A percentile compares a stretch with the other conserved stretches of the same genome.
phyloP scores from a whole-genome alignment of 2,888 invertebrate genomes.

The Spisula solida region DNA sequence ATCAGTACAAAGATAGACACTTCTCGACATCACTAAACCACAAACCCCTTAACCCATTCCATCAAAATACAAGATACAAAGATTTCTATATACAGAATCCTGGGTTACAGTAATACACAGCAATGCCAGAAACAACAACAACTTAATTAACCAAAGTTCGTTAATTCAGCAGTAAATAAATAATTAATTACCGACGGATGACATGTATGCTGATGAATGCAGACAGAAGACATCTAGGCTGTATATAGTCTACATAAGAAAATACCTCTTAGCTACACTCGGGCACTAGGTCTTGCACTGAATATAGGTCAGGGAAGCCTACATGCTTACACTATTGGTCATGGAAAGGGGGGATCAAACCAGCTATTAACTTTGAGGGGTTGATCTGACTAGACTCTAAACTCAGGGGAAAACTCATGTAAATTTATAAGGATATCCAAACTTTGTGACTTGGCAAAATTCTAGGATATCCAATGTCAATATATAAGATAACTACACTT shows the following conservation, averaged over 20 bases:
- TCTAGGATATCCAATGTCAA: too few relatives aligned
- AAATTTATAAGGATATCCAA: too few relatives aligned
- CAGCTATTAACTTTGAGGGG: too few relatives aligned
- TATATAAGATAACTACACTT: too few relatives aligned
- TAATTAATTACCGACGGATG: conserved; percentile 12
- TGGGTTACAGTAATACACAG: not conserved
- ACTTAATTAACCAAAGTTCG: not conserved
- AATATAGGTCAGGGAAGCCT: too few relatives aligned
- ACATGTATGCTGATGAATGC: not conserved
- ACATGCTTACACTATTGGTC: too few relatives aligned
- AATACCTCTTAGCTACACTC: not conserved
- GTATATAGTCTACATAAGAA: not conserved
- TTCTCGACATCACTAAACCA: not conserved
- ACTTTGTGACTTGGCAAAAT: too few relatives aligned
- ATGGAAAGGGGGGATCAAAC: too few relatives aligned
- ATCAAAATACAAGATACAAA: not conserved
- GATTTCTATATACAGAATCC: not conserved
- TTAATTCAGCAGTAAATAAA: conserved; percentile 9
- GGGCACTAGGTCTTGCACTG: too few relatives aligned
- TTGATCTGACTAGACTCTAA: too few relatives aligned
- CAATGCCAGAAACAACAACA: not conserved
- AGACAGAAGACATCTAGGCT: not conserved
- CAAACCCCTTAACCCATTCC: not conserved
- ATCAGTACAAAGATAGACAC: conserved; percentile 6
- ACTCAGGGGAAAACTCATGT: too few relatives aligned